Evolutionary conservation across 2,888 invertebrate species (phyloP).

Genomic region (Ferrisia virgata): DNA sequence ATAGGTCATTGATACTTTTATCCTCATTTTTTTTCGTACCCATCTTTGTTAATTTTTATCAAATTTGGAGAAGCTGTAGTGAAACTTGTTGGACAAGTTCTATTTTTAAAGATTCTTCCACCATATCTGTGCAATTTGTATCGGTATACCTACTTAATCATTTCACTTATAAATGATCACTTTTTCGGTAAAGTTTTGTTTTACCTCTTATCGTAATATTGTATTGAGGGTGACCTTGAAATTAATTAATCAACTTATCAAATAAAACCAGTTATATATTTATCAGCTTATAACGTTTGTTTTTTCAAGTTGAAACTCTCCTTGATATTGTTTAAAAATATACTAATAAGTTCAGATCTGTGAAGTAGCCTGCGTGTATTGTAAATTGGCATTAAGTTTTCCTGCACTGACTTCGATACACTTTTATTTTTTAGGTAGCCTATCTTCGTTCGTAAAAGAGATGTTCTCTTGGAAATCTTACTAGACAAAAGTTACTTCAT

Average conservation of each 20-base stretch:
- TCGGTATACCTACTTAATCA: background rate
- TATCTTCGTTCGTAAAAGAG: background rate
- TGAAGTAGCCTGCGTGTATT: background rate
- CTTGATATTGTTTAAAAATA: background rate
- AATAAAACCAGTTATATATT: slow-evolving; percentile 3
- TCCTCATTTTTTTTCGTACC: background rate
- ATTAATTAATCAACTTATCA: slow-evolving; percentile 20
- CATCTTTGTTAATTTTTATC: background rate
- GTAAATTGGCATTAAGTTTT: background rate
- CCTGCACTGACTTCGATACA: background rate
- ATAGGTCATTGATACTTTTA: background rate
- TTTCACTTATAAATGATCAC: background rate
- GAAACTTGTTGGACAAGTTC: background rate
- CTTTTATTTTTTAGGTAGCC: background rate
- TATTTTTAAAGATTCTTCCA: background rate
- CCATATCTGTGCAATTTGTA: background rate
- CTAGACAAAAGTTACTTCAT: background rate
- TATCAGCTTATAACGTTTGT: background rate
- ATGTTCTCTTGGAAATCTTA: background rate
- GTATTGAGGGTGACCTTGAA: slow-evolving; percentile 19
- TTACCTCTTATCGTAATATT: background rate
- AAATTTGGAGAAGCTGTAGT: too few species aligned
- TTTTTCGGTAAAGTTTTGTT: background rate
- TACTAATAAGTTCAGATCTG: background rate
- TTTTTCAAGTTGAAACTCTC: background rate